Conservation (phyloP, 2,113 vertebrate genomes). For the Psittacula cyanocephala region DNA sequence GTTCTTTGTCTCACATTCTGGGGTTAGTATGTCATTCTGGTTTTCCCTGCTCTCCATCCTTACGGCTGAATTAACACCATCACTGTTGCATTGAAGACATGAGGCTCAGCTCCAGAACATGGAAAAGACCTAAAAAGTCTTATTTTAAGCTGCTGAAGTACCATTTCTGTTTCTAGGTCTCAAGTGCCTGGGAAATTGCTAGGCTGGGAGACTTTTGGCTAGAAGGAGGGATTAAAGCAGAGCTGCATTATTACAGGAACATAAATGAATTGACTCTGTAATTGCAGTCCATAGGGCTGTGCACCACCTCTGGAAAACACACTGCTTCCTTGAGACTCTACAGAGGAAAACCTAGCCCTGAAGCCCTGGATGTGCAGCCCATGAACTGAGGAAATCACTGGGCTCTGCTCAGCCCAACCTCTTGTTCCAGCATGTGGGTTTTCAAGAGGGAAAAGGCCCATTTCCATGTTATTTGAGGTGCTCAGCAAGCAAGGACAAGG, state of each 20-base stretch:
- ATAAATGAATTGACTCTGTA: not conserved
- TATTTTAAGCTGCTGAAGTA: not conserved
- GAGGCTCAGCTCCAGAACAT: not conserved
- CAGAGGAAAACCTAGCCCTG: not conserved
- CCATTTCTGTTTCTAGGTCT: not conserved
- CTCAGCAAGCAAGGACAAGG: not conserved
- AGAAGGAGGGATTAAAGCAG: not conserved
- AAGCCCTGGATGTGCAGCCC: not conserved
- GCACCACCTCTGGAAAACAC: accelerated
- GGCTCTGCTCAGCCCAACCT: not conserved
- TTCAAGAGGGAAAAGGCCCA: not conserved
- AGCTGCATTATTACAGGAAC: not conserved
- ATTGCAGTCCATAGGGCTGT: not conserved
- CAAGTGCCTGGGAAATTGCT: not conserved
- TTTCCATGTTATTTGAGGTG: not conserved
- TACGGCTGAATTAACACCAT: not conserved
- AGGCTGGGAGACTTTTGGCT: not conserved
- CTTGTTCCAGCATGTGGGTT: not conserved
- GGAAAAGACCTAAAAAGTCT: not conserved
- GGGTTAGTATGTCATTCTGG: not conserved
- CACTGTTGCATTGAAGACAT: too few species aligned
- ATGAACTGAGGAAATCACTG: too few species aligned
- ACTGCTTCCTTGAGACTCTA: not conserved
- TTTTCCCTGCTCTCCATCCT: not conserved
- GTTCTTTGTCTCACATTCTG: not conserved